Conservation (phyloP, 2,113 vertebrate genomes). For the Poecile atricapillus region DNA sequence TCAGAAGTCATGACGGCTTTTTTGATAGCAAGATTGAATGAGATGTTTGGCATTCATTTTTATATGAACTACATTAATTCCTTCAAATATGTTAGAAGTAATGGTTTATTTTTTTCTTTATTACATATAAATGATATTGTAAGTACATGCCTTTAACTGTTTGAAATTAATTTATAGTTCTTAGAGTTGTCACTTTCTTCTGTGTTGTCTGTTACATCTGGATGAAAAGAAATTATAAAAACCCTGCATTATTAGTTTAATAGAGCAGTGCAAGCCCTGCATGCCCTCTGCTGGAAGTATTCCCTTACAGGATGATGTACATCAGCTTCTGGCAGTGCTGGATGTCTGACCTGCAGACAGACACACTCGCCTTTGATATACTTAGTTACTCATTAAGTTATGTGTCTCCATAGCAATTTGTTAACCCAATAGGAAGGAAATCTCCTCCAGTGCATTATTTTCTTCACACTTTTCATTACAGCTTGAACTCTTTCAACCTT, state of each 20-base stretch:
- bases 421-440: background rate
- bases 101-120: background rate
- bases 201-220: background rate
- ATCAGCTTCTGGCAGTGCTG: background rate
- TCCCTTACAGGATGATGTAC: background rate
- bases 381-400: background rate
- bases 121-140: background rate
- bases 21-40: background rate
- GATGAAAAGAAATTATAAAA: background rate
- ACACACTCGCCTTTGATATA: background rate
- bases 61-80: background rate
- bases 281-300: conserved; percentile 60
- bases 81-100: background rate
- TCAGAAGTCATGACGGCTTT: background rate
- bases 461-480: background rate
- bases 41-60: background rate
- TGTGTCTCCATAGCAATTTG: background rate
- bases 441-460: background rate
- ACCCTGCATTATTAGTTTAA: background rate
- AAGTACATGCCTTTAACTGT: background rate
- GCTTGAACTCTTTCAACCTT: background rate
- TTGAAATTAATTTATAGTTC: background rate
- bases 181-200: background rate
- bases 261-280: conserved; percentile 1
- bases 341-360: background rate